Conservation (phyloP, 2,113 vertebrate species). For the Butastur rufipennis region DNA sequence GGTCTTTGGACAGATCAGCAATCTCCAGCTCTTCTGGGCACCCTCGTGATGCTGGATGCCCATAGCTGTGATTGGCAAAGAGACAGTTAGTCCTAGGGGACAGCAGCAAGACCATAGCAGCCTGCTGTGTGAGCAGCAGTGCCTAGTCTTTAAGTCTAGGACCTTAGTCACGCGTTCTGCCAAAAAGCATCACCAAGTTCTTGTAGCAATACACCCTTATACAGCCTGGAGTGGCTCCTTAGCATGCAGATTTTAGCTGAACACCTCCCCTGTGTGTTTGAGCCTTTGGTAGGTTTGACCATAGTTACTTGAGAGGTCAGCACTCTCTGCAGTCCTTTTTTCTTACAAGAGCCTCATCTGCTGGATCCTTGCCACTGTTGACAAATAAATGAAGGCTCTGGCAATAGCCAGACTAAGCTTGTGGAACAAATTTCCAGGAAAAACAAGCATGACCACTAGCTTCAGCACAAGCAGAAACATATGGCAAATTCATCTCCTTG, state of each 20-base stretch:
- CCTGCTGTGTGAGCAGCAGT: not conserved
- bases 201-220: fast-evolving
- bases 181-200: not conserved
- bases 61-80: not conserved
- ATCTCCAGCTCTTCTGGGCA: not conserved
- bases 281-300: not conserved
- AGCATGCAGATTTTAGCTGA: fast-evolving
- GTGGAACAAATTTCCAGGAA: constrained; percentile 45
- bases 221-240: not conserved
- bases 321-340: not conserved
- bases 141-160: not conserved
- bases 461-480: constrained; percentile 35
- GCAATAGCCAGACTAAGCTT: not conserved
- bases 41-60: not conserved
- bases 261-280: not conserved
- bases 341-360: not conserved
- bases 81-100: not conserved
- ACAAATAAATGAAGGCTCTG: constrained; percentile 36
- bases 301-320: not conserved
- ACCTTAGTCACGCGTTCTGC: not conserved
- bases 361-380: not conserved
- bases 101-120: not conserved
- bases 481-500: constrained; percentile 17
- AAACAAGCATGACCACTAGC: constrained; percentile 14
- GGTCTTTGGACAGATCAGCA: not conserved